phyloP scores from a whole-genome alignment of 2,888 invertebrate species.

The Alsophila aescularia region DNA sequence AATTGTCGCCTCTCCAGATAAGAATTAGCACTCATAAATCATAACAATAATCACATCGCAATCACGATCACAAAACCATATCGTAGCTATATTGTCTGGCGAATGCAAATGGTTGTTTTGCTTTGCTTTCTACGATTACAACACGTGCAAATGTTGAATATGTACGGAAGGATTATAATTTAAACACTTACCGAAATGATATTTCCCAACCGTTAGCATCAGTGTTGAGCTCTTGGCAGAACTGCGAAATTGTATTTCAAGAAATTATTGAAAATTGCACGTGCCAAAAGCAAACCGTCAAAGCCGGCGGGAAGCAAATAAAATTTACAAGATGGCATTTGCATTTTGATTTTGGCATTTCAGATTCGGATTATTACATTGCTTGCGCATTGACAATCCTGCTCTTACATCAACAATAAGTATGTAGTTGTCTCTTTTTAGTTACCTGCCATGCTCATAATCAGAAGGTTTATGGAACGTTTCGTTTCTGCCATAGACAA shows the following conservation, averaged over 20 bases:
- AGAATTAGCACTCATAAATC: conserved; percentile 27
- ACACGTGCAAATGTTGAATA: conserved; percentile 74
- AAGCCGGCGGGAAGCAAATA: conserved; percentile 65
- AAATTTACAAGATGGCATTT: conserved; percentile 50
- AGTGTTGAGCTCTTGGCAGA: conserved; percentile 61
- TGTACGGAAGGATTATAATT: conserved; percentile 48
- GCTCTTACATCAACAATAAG: neutral
- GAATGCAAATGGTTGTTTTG: conserved; percentile 82
- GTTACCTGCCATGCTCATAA: neutral
- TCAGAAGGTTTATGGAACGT: neutral
- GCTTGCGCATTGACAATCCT: conserved; percentile 5
- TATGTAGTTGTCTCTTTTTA: conserved; percentile 1
- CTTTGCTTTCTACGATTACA: conserved; percentile 73
- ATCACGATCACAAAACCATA: conserved; percentile 60
- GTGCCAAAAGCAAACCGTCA: conserved; percentile 82
- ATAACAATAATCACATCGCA: conserved; percentile 14
- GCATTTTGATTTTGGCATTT: conserved; percentile 39
- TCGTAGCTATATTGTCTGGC: conserved; percentile 70
- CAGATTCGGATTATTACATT: neutral
- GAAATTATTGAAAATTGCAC: conserved; percentile 73
- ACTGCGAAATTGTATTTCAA: conserved; percentile 55
- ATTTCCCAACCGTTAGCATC: conserved; percentile 74
- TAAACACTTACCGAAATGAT: conserved; percentile 72
- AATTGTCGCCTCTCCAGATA: neutral
- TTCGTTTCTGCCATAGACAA: neutral